Evolutionary conservation across 2,888 invertebrate species (phyloP).

Genomic region (Danaus chrysippus): DNA sequence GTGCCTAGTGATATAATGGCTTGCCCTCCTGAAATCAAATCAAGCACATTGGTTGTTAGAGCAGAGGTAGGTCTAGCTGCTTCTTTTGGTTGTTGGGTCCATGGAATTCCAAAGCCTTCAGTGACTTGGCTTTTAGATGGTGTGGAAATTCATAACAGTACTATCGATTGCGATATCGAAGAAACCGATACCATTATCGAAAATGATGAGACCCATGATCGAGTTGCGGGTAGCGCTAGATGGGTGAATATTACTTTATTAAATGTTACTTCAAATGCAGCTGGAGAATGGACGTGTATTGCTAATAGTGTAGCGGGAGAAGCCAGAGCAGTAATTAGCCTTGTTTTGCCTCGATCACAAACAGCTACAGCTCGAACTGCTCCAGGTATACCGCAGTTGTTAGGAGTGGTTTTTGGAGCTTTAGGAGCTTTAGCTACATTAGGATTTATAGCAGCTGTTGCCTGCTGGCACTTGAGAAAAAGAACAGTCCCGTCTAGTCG

Average conservation of each 20-base stretch:
- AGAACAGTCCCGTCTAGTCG: constrained; percentile 82
- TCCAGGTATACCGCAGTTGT: constrained; percentile 85
- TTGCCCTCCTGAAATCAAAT: constrained; percentile 87
- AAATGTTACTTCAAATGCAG: constrained; percentile 89
- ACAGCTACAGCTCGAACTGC: constrained; percentile 89
- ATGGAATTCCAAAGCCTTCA: constrained; percentile 90
- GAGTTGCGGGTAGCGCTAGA: constrained; percentile 72
- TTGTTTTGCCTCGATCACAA: constrained; percentile 76
- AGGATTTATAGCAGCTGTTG: constrained; percentile 77
- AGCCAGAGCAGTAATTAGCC: constrained; percentile 80
- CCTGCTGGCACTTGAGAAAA: constrained; percentile 83
- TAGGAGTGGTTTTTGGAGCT: constrained; percentile 86
- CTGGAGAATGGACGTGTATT: constrained; percentile 91
- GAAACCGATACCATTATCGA: constrained; percentile 65
- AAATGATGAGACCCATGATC: constrained; percentile 62
- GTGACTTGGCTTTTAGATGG: constrained; percentile 92
- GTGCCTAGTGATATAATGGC: constrained; percentile 88
- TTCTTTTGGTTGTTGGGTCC: constrained; percentile 88
- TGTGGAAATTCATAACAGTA: constrained; percentile 65
- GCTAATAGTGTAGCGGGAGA: constrained; percentile 84
- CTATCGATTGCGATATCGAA: constrained; percentile 71
- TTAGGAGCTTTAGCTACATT: constrained; percentile 84
- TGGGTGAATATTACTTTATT: constrained; percentile 92
- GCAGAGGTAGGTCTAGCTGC: constrained; percentile 91
- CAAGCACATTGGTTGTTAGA: constrained; percentile 80